Evolutionary conservation across 2,113 vertebrate genomes (phyloP), one percentile per base, ranked within the genome.

Genomic region (Crotalus helleri): DNA sequence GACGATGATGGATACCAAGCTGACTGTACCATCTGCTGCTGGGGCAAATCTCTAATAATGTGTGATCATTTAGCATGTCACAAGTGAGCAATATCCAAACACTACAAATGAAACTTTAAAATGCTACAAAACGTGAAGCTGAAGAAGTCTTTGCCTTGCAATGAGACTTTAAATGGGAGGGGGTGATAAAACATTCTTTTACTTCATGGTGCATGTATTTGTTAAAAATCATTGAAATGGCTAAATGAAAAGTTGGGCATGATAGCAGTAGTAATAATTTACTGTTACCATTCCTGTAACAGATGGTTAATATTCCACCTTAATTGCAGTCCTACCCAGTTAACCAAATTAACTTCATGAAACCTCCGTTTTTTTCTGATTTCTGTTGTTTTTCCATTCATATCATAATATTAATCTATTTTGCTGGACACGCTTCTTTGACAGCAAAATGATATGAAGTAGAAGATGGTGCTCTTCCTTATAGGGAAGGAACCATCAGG

Each of bases 11-110:
- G 96, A 0, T 96, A 92, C 91, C 95, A 96, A 51, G 95, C 96
- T 5, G 93, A 57, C 26, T 97, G 97, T 44, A 92, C 96, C 5
- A 92, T 97, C 55, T 97, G 96, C 91, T 95, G 93, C 21, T 91
- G 89, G 0, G 96, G 96, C 0, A 85, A 93, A 2, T 95, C 93
- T 0, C 91, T 97, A 90, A 91, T 97, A 13, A 92, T 96, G 91
- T 97, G 97, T 0, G 96, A 96, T 33, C 94, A 90, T 54, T 91
- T 94, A 0, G 92, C 90, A 39, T 97, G 96, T 55, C 96, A 95
- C 44, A 94, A 96, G 96, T 97, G 90, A 95, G 94, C 10, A 3
- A 15, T 0, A 0, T 0, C 26, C 9, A 3, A 53, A 59, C 0
- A 1, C 6, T 17, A 33, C 64, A 87, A 61, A 13, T 59, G 6